Base-by-base conservation (phyloP, 2,888 invertebrate genomes). In the Scotopteryx bipunctaria region DNA sequence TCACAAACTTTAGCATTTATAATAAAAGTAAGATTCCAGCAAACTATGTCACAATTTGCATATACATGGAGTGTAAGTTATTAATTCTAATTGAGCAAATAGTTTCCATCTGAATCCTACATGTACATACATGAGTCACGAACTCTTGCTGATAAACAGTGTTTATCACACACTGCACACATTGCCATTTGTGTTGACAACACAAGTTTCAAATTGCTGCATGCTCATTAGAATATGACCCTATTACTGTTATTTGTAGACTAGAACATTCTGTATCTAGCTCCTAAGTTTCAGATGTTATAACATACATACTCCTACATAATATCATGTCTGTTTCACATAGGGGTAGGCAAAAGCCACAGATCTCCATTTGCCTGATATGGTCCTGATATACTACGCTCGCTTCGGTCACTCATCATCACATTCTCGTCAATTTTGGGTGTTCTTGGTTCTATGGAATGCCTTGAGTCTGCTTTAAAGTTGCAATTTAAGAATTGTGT, bases 81-180 rank as follows among this genome's bases (percentile, higher is more conserved):
- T 17, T 11, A 2, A 29, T 36, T 32, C 9, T 47, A 46, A 23
- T 41, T 41, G 19, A 13, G 29, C 35, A 32, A 2, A 6, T n/a
- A 37, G 23, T 11, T 40, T 2, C 38, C 16, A 13, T 43, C 19
- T 44, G 44, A 31, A 41, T 57, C 37, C 31, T 44, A 36, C 27
- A n/a, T n/a, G n/a, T n/a, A n/a, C n/a, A n/a, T 53, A 38, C 31
- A 35, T 56, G 56, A 52, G 44, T 60, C 55, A 63, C 48, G 40
- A 49, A 58, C 48, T 53, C 48, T 55, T 53, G 50, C 50, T 42
- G 53, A 45, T 49, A 52, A 52, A 47, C 31, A 51, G 49, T 44
- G 33, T 41, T 53, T 37, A 47, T 60, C 60, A 60, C 58, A 62
- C 21, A 41, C 16, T 57, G 43, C 52, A 37, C 48, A 58, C 55